phyloP scores from a whole-genome alignment of 2,797 vertebrate species.

The Centroberyx gerrardi region DNA sequence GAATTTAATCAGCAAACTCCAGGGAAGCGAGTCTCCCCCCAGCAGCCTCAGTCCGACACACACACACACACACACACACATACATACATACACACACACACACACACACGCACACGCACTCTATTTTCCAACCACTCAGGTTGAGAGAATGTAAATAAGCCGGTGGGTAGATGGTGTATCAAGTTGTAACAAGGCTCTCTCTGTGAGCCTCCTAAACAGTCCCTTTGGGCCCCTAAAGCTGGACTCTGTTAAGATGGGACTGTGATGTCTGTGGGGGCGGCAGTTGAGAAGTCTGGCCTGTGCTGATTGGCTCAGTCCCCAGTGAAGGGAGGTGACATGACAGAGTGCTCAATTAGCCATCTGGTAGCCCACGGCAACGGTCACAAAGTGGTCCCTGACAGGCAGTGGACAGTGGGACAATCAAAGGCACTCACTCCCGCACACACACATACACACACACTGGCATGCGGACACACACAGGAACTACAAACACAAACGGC shows the following conservation, averaged over 20 bases:
- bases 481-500: not conserved
- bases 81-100: not conserved
- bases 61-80: slow-evolving; percentile 14
- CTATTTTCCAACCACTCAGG: slow-evolving; percentile 47
- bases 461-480: not conserved
- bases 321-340: slow-evolving; percentile 79
- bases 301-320: slow-evolving; percentile 78
- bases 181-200: slow-evolving; percentile 66
- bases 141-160: slow-evolving; percentile 77
- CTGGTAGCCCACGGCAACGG: slow-evolving; percentile 78
- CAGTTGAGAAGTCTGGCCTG: slow-evolving; percentile 64
- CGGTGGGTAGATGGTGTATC: slow-evolving; percentile 61
- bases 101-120: slow-evolving; percentile 17
- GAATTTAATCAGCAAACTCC: slow-evolving; percentile 58
- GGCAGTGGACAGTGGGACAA: slow-evolving; percentile 72
- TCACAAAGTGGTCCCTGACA: slow-evolving; percentile 66
- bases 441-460: slow-evolving; percentile 9
- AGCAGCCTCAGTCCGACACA: not conserved
- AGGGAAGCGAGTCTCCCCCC: slow-evolving; percentile 12
- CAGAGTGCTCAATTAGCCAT: slow-evolving; percentile 84
- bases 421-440: slow-evolving; percentile 35
- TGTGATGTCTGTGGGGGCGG: slow-evolving; percentile 71
- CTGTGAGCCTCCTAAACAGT: slow-evolving; percentile 64
- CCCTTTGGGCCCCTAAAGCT: slow-evolving; percentile 69
- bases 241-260: slow-evolving; percentile 76